Evolutionary conservation across 2,113 vertebrate genomes (phyloP).

Genomic region (Chamaetylas fuelleborni): DNA sequence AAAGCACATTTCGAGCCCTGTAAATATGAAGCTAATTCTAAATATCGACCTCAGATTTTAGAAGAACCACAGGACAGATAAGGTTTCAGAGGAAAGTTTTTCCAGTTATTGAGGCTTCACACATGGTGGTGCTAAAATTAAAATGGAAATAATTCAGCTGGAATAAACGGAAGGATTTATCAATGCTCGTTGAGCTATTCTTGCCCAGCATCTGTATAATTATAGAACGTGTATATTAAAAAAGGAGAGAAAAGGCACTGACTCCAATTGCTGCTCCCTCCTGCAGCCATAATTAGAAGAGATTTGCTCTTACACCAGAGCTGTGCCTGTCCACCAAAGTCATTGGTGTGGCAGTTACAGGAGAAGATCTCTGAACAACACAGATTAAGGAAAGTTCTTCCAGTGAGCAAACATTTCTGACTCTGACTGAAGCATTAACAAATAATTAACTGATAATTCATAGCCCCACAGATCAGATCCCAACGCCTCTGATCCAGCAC

Average conservation of each 20-base stretch:
- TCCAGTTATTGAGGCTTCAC: neutral
- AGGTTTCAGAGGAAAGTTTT: neutral
- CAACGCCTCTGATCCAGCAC: neutral
- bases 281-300: neutral
- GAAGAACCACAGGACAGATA: neutral
- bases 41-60: neutral
- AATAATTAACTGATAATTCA: neutral
- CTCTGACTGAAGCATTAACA: neutral
- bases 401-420: neutral
- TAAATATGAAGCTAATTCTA: neutral
- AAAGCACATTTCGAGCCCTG: neutral
- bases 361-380: neutral
- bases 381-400: neutral
- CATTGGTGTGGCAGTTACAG: neutral
- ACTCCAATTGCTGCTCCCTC: neutral
- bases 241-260: neutral
- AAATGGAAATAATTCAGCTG: neutral
- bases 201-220: neutral
- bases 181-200: neutral
- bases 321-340: neutral
- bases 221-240: neutral
- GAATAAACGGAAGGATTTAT: slow-evolving; percentile 16
- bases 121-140: neutral
- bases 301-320: neutral
- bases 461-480: neutral